A percentile compares a stretch with the other conserved stretches of the same genome.
These are phyloP conservation scores for Aphidius ervi DNA, from an alignment of 1,140 invertebrate species.

Conservation along the genomic window DNA sequence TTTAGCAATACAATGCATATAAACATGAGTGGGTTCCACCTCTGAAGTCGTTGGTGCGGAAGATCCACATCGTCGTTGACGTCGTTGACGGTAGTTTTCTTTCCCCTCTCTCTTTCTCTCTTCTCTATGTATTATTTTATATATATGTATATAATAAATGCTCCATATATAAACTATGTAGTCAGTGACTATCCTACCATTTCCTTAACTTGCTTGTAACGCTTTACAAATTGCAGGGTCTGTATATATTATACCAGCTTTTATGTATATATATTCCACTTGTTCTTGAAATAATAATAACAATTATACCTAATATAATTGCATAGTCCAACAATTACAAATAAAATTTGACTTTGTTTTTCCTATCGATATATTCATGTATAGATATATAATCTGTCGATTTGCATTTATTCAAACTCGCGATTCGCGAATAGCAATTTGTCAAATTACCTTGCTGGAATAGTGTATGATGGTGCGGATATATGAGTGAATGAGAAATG, in stretches of 20 bases:
- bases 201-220: conserved; percentile 27
- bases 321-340: conserved; percentile 11
- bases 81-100: not conserved
- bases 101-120: not conserved
- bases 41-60: conserved; percentile 23
- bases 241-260: too few relatives aligned
- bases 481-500: not conserved
- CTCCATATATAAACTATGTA: too few relatives aligned
- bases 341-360: too few relatives aligned
- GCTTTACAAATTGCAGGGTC: conserved; percentile 23
- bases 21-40: conserved; percentile 44
- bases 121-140: not conserved
- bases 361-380: too few relatives aligned
- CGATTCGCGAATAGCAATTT: conserved; percentile 16
- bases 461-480: not conserved
- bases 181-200: not conserved
- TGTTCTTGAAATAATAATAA: too few relatives aligned
- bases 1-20: conserved; percentile 54
- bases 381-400: too few relatives aligned
- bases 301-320: too few relatives aligned
- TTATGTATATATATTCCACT: too few relatives aligned
- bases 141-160: too few relatives aligned
- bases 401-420: conserved; percentile 21
- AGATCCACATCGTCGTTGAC: conserved; percentile 9
- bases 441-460: conserved; percentile 19